phyloP scores from a whole-genome alignment of 2,797 vertebrate species.

The Pipistrellus nathusii region DNA sequence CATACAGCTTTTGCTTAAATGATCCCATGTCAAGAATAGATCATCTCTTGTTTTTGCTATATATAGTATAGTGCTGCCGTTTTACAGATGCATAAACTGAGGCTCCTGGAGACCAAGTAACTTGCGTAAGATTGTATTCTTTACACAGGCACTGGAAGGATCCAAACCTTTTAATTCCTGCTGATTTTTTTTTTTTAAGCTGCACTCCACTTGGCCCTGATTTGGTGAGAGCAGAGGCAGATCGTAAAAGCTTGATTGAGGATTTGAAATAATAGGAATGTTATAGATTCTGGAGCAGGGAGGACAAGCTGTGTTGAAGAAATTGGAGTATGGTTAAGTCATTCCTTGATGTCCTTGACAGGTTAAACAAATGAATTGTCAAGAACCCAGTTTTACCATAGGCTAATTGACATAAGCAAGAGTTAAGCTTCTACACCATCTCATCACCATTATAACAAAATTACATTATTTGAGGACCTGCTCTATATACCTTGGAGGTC shows the following conservation, averaged over 20 bases:
- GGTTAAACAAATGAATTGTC: not conserved
- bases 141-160: not conserved
- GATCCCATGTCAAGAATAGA: not conserved
- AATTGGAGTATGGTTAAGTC: not conserved
- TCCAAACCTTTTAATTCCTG: not conserved
- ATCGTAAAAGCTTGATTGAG: not conserved
- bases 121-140: not conserved
- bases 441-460: not conserved
- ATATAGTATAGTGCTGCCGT: not conserved
- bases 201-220: not conserved
- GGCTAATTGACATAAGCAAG: not conserved
- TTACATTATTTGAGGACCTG: not conserved
- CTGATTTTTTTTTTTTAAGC: not conserved
- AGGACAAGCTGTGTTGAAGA: not conserved
- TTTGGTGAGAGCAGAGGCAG: not conserved
- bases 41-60: not conserved
- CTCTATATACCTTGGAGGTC: not conserved
- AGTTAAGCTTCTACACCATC: not conserved
- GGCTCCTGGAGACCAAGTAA: not conserved
- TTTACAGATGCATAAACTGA: constrained; percentile 49
- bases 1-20: not conserved
- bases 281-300: not conserved
- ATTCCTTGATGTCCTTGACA: not conserved
- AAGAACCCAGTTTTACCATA: not conserved
- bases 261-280: not conserved